These are phyloP conservation scores for Betta splendens DNA, from an alignment of 2,797 vertebrate genomes.

Conservation along the genomic window DNA sequence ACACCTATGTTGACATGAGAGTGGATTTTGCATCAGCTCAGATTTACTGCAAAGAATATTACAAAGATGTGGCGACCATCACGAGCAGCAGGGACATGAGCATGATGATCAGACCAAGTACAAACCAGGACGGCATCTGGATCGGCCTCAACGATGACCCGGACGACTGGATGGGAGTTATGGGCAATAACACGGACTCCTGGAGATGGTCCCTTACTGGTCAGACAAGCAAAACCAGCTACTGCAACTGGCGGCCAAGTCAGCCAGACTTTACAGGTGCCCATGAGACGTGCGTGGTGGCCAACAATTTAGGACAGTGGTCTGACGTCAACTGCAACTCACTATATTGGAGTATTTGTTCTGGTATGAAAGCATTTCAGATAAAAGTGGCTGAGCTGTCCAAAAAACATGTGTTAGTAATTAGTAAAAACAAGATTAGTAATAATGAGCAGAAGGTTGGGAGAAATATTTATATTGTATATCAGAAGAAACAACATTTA, in stretches of 20 bases:
- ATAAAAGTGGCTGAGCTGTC: too few relatives aligned
- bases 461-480: too few relatives aligned
- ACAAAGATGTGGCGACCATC: conserved; percentile 20
- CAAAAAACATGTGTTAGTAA: too few relatives aligned
- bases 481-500: too few relatives aligned
- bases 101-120: background rate
- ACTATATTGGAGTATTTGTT: background rate
- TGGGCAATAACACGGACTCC: conserved; percentile 16
- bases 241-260: accelerated
- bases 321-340: accelerated
- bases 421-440: too few relatives aligned
- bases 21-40: conserved; percentile 12
- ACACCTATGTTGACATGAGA: background rate
- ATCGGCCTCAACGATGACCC: conserved; percentile 35
- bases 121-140: background rate
- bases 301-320: accelerated
- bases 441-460: too few relatives aligned
- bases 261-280: background rate
- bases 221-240: conserved; percentile 2
- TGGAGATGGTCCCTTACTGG: conserved; percentile 40
- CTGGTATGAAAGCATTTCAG: conserved; percentile 31
- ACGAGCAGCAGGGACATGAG: background rate
- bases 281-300: accelerated
- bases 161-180: conserved; percentile 1
- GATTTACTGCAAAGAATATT: conserved; percentile 27